Base-by-base conservation (phyloP, 2,888 invertebrate species). In the Exephanes ischioxanthus region DNA sequence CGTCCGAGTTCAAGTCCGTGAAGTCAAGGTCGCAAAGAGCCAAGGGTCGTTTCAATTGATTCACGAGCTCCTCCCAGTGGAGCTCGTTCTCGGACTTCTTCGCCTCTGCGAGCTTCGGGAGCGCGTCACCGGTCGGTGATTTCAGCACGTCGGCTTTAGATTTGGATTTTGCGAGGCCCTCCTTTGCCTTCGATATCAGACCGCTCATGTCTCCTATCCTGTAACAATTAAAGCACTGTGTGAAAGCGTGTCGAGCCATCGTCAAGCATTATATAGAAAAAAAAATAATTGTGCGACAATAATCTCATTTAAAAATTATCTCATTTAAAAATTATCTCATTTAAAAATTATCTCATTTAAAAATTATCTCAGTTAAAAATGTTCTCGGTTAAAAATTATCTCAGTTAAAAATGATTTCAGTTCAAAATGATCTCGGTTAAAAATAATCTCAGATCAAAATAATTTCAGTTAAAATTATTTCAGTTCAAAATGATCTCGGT, bases 11-110 rank as follows among this genome's bases (percentile, higher is more conserved):
- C 77, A 99, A 95, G 94, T 99, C 99, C 14, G 98, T 98, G 94
- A 99, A 99, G 94, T 99, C 99, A 91, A 99, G 95, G 94, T 99
- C 99, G 93, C 99, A 98, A 70, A 98, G 95, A 87, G 97, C 96
- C 93, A 98, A 95, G 86, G 97, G 96, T 87, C 98, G 95, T 85
- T 96, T 95, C 89, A 97, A 95, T 87, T 96, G 96, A 55, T 97
- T 96, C 73, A 97, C 96, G 86, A 99, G 94, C 92, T 98, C 98
- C 92, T 99, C 99, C 99, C 99, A 99, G 91, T 99, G 98, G 2
- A 99, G 94, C 91, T 99, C 99, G 91, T 98, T 98, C 94, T 99
- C 99, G 0, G 98, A 97, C 92, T 98, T 97, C 94, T 98, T 98
- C 48, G 96, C 95, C 92, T 97, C 97, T 45, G 95, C 92, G 77